Evolutionary conservation across 2,888 invertebrate species (phyloP).

Genomic region (Cephus sareptanus): DNA sequence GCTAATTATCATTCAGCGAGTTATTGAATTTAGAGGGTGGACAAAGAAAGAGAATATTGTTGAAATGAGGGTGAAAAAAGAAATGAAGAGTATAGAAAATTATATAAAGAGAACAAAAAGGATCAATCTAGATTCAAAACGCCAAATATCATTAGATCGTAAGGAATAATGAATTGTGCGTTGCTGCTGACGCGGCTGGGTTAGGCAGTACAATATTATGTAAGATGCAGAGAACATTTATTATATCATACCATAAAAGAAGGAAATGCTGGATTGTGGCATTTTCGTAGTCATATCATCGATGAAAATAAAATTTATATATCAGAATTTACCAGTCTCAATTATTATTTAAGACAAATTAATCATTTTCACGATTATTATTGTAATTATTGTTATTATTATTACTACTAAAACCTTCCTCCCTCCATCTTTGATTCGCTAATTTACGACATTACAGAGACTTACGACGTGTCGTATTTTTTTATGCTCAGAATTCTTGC

Average conservation of each 20-base stretch:
- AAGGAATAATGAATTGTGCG: constrained; percentile 22
- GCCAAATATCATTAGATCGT: constrained; percentile 44
- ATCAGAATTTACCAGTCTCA: constrained; percentile 4
- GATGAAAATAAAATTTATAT: constrained; percentile 39
- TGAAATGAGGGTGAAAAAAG: constrained; percentile 11
- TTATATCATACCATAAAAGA: not conserved
- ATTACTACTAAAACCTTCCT: not conserved
- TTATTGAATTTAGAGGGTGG: not conserved
- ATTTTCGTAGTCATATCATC: constrained; percentile 39
- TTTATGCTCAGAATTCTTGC: not conserved
- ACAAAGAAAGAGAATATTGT: not conserved
- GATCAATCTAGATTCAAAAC: constrained; percentile 11
- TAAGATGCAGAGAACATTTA: not conserved
- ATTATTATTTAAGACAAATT: not conserved
- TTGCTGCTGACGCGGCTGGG: not conserved
- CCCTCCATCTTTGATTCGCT: not conserved
- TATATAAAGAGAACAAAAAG: not conserved
- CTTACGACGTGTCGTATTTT: not conserved
- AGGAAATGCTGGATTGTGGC: constrained; percentile 5
- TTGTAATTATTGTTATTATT: not conserved
- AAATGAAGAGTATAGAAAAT: not conserved
- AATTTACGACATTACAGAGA: not conserved
- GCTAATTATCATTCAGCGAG: not conserved
- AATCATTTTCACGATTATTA: not conserved
- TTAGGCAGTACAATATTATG: not conserved